A percentile compares a stretch with the other conserved stretches of the same genome.
Evolutionary conservation across 23 tunicate species (phyloP).

Genomic region (Oikopleura vanhoeffeni): DNA sequence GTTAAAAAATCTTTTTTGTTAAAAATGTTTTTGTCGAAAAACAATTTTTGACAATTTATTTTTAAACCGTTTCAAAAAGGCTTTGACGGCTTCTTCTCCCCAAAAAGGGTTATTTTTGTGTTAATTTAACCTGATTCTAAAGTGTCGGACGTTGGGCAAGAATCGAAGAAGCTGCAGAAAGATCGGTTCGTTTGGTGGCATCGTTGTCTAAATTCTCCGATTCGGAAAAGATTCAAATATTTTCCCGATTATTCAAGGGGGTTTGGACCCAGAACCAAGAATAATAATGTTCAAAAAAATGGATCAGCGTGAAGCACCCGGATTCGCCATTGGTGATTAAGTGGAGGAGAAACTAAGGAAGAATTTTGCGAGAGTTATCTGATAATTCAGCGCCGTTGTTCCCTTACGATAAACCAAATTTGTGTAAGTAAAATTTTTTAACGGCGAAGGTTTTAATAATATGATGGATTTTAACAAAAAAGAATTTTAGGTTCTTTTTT

Average conservation of each 20-base stretch:
- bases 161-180: constrained; percentile 40
- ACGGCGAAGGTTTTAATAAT: too few relatives aligned
- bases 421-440: background rate
- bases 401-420: constrained; percentile 52
- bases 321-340: constrained; percentile 84
- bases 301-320: constrained; percentile 39
- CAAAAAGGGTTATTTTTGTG: too few relatives aligned
- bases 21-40: too few relatives aligned
- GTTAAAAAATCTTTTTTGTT: too few relatives aligned
- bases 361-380: too few relatives aligned
- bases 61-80: too few relatives aligned
- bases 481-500: too few relatives aligned
- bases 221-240: background rate
- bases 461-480: too few relatives aligned
- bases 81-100: too few relatives aligned
- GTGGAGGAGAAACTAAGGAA: constrained; percentile 90
- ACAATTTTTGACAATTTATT: too few relatives aligned
- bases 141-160: constrained; percentile 41
- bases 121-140: too few relatives aligned
- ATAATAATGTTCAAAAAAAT: constrained; percentile 38
- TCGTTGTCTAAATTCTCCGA: constrained; percentile 29
- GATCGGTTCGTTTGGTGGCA: constrained; percentile 35
- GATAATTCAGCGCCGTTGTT: constrained; percentile 47
- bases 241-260: constrained; percentile 91
- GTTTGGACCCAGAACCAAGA: constrained; percentile 51